Conservation (phyloP, 2,113 vertebrate genomes). For the Etheostoma cragini region DNA sequence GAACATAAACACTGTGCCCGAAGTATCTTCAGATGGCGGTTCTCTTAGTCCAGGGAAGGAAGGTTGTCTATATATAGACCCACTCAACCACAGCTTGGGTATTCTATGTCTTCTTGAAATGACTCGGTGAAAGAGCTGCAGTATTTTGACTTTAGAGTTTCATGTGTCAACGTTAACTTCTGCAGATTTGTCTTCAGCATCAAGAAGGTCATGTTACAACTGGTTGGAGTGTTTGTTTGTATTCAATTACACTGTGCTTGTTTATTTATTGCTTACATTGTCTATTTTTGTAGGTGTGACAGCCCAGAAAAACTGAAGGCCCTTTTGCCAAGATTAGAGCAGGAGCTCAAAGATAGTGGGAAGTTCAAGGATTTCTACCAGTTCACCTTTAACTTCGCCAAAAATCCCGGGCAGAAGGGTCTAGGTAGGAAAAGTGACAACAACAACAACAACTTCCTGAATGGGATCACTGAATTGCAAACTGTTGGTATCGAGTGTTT, state of each 20-base stretch:
- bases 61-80: slow-evolving; percentile 68
- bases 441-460: neutral
- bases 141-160: slow-evolving; percentile 48
- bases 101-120: slow-evolving; percentile 63
- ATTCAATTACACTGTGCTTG: neutral
- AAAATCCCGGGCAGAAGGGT: slow-evolving; percentile 96
- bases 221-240: neutral
- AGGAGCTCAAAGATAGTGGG: slow-evolving; percentile 92
- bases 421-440: slow-evolving; percentile 85
- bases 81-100: slow-evolving; percentile 47
- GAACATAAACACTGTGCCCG: slow-evolving; percentile 35
- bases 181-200: slow-evolving; percentile 4
- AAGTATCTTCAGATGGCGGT: slow-evolving; percentile 42
- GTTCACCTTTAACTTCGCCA: slow-evolving; percentile 97
- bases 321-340: slow-evolving; percentile 92
- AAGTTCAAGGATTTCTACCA: slow-evolving; percentile 99
- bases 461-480: neutral
- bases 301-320: slow-evolving; percentile 92
- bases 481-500: neutral
- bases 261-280: slow-evolving; percentile 9
- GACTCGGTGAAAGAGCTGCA: slow-evolving; percentile 37
- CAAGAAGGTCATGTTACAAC: neutral
- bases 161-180: slow-evolving; percentile 36
- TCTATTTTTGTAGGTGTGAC: slow-evolving; percentile 88
- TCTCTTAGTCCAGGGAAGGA: slow-evolving; percentile 43